phyloP scores from a whole-genome alignment of 2,888 invertebrate species.

The Phasia obesa region DNA sequence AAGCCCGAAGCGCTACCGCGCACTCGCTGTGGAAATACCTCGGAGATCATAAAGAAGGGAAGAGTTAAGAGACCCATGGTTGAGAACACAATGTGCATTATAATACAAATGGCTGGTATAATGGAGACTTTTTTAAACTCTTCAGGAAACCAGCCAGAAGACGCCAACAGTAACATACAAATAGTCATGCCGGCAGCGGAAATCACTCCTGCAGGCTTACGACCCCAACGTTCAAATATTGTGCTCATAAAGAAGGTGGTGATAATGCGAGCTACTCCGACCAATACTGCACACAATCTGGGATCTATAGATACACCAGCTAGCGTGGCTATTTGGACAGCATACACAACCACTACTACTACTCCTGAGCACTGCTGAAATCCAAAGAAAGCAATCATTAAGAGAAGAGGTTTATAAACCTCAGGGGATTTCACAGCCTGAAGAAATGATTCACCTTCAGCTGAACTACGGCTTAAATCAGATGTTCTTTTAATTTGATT shows the following conservation, averaged over 20 bases:
- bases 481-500: slow-evolving; percentile 78
- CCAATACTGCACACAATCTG: slow-evolving; percentile 86
- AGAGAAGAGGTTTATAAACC: slow-evolving; percentile 81
- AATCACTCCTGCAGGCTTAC: slow-evolving; percentile 85
- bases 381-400: slow-evolving; percentile 86
- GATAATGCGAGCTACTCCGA: slow-evolving; percentile 86
- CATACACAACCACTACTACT: slow-evolving; percentile 88
- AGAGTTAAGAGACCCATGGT: slow-evolving; percentile 84
- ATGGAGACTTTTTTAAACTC: slow-evolving; percentile 74
- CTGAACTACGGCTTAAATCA: slow-evolving; percentile 75
- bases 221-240: slow-evolving; percentile 85
- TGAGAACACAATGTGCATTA: slow-evolving; percentile 83
- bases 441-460: slow-evolving; percentile 75
- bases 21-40: slow-evolving; percentile 86
- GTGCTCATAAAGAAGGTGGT: slow-evolving; percentile 86
- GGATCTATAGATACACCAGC: slow-evolving; percentile 86
- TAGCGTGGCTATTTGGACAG: slow-evolving; percentile 86
- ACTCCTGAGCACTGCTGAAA: slow-evolving; percentile 88
- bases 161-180: slow-evolving; percentile 85
- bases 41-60: slow-evolving; percentile 90
- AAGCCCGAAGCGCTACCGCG: slow-evolving; percentile 88
- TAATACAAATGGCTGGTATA: slow-evolving; percentile 78
- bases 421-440: slow-evolving; percentile 79
- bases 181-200: slow-evolving; percentile 86
- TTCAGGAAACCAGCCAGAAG: slow-evolving; percentile 82